Base-by-base conservation (phyloP, 1,140 invertebrate species). In the Papilio xuthus region DNA sequence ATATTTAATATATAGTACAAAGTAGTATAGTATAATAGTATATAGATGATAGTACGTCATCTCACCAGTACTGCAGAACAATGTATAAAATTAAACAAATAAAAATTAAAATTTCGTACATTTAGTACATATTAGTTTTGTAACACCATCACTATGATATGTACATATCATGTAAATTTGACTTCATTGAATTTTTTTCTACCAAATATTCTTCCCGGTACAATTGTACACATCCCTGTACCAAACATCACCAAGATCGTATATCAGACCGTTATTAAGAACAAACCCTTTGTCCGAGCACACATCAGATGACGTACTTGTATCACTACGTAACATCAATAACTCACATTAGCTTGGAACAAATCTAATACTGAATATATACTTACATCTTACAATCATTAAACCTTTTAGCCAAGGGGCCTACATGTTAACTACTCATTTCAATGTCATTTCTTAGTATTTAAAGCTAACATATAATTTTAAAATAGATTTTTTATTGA, bases 161-260 rank as follows among this genome's bases (percentile, higher is more conserved):
- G 47, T 50, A 50, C 47, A n/a, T n/a, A 50, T 50, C 47, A 18
- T 18, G 6, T 50, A 13, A 50, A 1, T 2, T 10, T 47, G 10
- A 47, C 8, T 2, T 10, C 15, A 15, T 13, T 15, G 44, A 53
- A 8, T 26, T 23, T 23, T 26, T 60, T 23, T 8, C 26, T 13
- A 20, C 23, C 42, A 72, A 72, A 44, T 72, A 42, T 72, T 12
- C 7, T 44, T 23, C n/a, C 18, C 20, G 4, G n/a, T 72, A 44
- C 32, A 70, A 70, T n/a, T 28, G 37, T 37, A n/a, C 7, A 70
- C 69, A 71, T 72, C 70, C 70, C 70, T 72, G 70, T 72, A 72
- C 47, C 23, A 13, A 70, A 72, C 41, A 44, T 72, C 70, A 72
- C 41, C 23, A 20, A 23, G 6, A 26, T 8, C n/a, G 41, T 10